Evolutionary conservation across 2,888 invertebrate genomes (phyloP).

Genomic region (Phytoseiulus persimilis): DNA sequence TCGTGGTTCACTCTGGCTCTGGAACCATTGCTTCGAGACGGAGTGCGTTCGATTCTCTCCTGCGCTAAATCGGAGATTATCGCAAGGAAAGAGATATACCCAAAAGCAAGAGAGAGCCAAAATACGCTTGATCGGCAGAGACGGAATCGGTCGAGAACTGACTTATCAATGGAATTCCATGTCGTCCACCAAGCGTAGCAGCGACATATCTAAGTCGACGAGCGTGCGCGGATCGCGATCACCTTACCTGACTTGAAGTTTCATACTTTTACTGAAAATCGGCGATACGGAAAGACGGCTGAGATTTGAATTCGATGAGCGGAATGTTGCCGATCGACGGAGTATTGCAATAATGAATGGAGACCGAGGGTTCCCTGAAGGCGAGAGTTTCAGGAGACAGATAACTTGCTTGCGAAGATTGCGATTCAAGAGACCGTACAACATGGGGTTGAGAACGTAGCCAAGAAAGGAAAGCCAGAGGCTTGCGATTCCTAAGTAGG

Average conservation of each 20-base stretch:
- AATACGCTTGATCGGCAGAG: too few species aligned
- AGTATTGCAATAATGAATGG: slow-evolving; percentile 15
- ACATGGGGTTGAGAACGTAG: slow-evolving; percentile 29
- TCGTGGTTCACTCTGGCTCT: too few species aligned
- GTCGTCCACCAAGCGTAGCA: too few species aligned
- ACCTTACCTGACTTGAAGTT: background rate
- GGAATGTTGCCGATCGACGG: slow-evolving; percentile 28
- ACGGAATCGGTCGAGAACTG: too few species aligned
- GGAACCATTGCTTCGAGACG: too few species aligned
- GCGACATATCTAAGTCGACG: too few species aligned
- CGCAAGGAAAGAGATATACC: too few species aligned
- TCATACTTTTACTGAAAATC: background rate
- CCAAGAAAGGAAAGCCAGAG: slow-evolving; percentile 36
- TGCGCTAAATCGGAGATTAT: too few species aligned
- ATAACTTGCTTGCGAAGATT: slow-evolving; percentile 36
- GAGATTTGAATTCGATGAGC: slow-evolving; percentile 16
- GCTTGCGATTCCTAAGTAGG: slow-evolving; percentile 8
- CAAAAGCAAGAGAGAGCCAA: too few species aligned
- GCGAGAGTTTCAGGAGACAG: slow-evolving; percentile 25
- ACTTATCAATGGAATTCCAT: too few species aligned
- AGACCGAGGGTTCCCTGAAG: slow-evolving; percentile 11
- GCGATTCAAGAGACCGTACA: slow-evolving; percentile 35
- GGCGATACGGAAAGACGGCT: slow-evolving; percentile 30
- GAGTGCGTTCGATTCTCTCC: too few species aligned
- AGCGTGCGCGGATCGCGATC: too few species aligned